phyloP scores from a whole-genome alignment of 2,888 invertebrate species.

The Protodeltote pygarga region DNA sequence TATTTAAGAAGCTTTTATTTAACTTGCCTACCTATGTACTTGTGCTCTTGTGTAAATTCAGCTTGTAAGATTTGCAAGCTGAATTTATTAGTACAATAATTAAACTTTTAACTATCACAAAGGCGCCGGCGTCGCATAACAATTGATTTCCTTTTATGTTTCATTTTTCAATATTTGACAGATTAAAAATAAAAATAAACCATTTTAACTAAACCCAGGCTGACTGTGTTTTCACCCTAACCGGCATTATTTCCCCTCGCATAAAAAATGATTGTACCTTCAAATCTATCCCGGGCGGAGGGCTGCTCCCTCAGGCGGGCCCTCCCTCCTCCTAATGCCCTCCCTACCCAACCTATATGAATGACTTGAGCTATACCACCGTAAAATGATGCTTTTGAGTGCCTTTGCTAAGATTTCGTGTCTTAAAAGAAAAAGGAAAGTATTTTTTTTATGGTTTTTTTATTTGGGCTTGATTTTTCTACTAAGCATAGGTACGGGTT shows the following conservation, averaged over 20 bases:
- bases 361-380: conserved; percentile 65
- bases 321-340: conserved; percentile 53
- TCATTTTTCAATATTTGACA: too few species aligned
- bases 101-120: too few species aligned
- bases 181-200: too few species aligned
- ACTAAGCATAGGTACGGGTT: not conserved
- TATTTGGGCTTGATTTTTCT: not conserved
- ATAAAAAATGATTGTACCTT: conserved; percentile 87
- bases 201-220: conserved; percentile 10
- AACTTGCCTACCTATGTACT: too few species aligned
- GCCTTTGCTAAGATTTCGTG: conserved; percentile 47
- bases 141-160: too few species aligned
- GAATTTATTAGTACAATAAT: too few species aligned
- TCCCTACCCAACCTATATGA: conserved; percentile 65
- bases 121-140: too few species aligned
- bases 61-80: too few species aligned
- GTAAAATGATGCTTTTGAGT: conserved; percentile 55
- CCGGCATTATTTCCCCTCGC: conserved; percentile 79
- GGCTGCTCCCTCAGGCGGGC: conserved; percentile 69
- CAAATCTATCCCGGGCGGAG: conserved; percentile 83
- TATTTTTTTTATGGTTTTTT: conserved; percentile 10
- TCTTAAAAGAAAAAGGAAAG: conserved; percentile 18
- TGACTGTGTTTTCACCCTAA: conserved; percentile 51
- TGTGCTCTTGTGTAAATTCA: too few species aligned
- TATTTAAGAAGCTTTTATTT: too few species aligned